Base-by-base conservation (phyloP, 2,888 invertebrate genomes). In the Coelinius sp. region DNA sequence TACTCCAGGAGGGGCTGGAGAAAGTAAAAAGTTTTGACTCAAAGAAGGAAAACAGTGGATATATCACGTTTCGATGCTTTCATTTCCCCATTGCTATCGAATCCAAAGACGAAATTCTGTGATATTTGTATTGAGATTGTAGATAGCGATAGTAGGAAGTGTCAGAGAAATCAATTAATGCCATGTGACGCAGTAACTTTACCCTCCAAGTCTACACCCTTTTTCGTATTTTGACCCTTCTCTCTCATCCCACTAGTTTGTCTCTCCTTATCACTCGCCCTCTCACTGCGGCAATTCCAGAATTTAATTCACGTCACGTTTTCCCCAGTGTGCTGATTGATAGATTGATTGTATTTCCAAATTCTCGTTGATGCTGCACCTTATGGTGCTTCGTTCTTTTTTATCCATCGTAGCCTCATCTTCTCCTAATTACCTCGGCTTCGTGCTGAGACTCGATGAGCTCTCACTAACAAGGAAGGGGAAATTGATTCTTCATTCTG, bases 321-420 rank as follows among this genome's bases (percentile, higher is more conserved):
- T 81, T 78, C 77, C 79, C 81, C 79, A 80, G 80, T 78, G 77
- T 70, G 75, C 78, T 79, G 79, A 76, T 80, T 82, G 83, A 83
- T 82, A 83, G 83, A 84, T 83, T 82, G 83, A 84, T 83, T 81
- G 84, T 81, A 79, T 82, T 81, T 79, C 81, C 79, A 79, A 79
- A 83, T 83, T 83, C 83, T 74, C 79, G 76, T 77, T 76, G 78
- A 75, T 78, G 79, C 74, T 79, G 79, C 82, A 81, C 82, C 83
- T 79, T 76, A 78, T 77, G 77, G 74, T 71, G 53, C 68, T 20
- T 14, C 49, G 20, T 62, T 56, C 71, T 63, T 59, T 56, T 74
- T 65, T 49, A 67, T 72, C 63, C 63, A 67, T 49, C 63, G 38
- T 68, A 64, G 68, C 46, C 73, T 69, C 72, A 75, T 78, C 78